Percentiles rank a stretch among this genome's conserved stretches.
phyloP scores from a whole-genome alignment of 1,140 invertebrate species.

The Lepidurus couesii region DNA sequence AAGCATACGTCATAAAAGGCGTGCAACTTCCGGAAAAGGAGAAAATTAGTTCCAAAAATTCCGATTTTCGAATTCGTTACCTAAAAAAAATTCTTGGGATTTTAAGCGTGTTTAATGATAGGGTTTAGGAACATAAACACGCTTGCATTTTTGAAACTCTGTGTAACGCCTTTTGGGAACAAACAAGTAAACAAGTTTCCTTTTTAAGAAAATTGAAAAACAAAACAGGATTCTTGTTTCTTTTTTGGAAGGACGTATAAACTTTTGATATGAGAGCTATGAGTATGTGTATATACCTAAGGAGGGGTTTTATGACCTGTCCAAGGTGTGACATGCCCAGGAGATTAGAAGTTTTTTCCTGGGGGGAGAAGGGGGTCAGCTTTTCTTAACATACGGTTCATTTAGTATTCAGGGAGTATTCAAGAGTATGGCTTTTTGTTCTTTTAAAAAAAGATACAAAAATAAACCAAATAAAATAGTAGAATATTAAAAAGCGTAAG shows the following conservation, averaged over 20 bases:
- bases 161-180: not conserved
- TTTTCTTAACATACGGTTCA: not conserved
- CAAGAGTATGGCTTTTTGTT: not conserved
- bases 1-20: not conserved
- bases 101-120: conserved; percentile 21
- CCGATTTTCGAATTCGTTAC: not conserved
- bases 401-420: not conserved
- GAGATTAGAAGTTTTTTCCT: not conserved
- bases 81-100: not conserved
- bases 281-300: not conserved
- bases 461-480: too few relatives aligned
- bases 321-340: not conserved
- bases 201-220: too few relatives aligned
- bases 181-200: too few relatives aligned
- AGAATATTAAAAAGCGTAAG: too few relatives aligned
- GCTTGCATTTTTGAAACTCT: not conserved
- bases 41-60: not conserved
- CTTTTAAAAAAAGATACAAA: not conserved
- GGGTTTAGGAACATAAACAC: not conserved
- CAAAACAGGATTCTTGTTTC: too few relatives aligned
- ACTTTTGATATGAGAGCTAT: not conserved
- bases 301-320: not conserved
- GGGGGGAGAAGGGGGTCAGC: not conserved
- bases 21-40: not conserved
- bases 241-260: not conserved